Conservation (phyloP, 2,888 invertebrate species). For the Latrodectus hesperus region DNA sequence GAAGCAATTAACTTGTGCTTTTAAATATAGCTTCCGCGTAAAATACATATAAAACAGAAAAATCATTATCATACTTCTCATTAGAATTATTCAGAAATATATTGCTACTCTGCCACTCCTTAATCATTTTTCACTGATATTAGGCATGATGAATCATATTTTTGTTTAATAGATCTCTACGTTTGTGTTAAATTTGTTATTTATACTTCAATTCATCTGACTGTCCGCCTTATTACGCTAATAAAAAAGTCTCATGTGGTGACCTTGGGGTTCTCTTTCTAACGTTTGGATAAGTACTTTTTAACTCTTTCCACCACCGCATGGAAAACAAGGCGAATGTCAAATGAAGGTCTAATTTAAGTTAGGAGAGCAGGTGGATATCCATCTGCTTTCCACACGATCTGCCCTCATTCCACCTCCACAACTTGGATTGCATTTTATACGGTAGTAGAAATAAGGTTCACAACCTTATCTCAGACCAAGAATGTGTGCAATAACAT, state of each 20-base stretch:
- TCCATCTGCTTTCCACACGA: slow-evolving; percentile 62
- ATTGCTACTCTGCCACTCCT: neutral
- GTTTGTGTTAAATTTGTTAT: neutral
- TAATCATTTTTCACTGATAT: neutral
- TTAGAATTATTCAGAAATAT: no score
- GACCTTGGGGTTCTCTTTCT: slow-evolving; percentile 43
- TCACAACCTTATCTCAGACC: neutral
- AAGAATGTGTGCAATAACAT: neutral
- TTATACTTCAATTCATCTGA: neutral
- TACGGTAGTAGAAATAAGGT: slow-evolving; percentile 3
- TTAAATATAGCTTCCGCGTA: no score
- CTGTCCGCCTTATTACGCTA: slow-evolving; percentile 5
- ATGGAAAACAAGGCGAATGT: slow-evolving; percentile 51
- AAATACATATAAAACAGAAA: no score
- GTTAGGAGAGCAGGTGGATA: slow-evolving; percentile 45
- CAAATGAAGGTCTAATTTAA: slow-evolving; percentile 57
- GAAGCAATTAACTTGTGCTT: no score
- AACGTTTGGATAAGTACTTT: slow-evolving; percentile 27
- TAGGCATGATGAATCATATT: neutral
- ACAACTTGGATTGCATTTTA: neutral
- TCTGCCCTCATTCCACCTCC: slow-evolving; percentile 64
- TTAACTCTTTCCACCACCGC: slow-evolving; percentile 31
- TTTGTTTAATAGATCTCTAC: slow-evolving; percentile 16
- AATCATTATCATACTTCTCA: no score
- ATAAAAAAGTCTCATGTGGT: slow-evolving; percentile 9